Percentiles rank a stretch among this genome's conserved stretches.
phyloP scores from a whole-genome alignment of 2,888 invertebrate genomes.

The Habroteleia sp. region DNA sequence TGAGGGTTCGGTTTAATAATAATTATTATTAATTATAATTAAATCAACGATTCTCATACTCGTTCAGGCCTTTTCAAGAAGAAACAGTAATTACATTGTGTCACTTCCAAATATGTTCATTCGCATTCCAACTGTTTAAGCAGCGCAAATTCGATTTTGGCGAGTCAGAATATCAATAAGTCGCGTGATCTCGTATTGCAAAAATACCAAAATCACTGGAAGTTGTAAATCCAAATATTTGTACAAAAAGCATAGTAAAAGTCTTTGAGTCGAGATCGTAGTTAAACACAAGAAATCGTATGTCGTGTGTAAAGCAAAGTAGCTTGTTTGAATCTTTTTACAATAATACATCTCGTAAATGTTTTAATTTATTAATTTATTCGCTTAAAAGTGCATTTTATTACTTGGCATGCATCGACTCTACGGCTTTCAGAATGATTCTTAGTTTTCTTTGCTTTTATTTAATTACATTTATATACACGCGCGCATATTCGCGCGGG shows the following conservation, averaged over 20 bases:
- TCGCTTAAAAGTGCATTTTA: too few relatives aligned
- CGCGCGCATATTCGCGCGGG: slow-evolving; percentile 7
- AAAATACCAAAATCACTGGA: background rate
- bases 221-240: slow-evolving; percentile 11
- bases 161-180: too few relatives aligned
- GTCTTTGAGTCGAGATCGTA: slow-evolving; percentile 9
- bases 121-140: background rate
- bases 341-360: too few relatives aligned
- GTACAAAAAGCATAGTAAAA: slow-evolving; percentile 22
- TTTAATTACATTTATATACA: slow-evolving; percentile 47
- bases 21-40: too few relatives aligned
- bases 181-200: too few relatives aligned
- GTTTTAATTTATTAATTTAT: too few relatives aligned
- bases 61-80: background rate
- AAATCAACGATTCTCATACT: background rate
- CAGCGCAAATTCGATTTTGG: background rate
- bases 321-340: too few relatives aligned
- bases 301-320: background rate
- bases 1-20: too few relatives aligned
- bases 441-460: background rate
- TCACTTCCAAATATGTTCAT: background rate
- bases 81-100: background rate
- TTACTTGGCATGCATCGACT: too few relatives aligned
- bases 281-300: slow-evolving; percentile 5
- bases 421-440: background rate